These are phyloP conservation scores for Odontamblyopus rebecca DNA, from an alignment of 2,797 vertebrate species.

Conservation along the genomic window DNA sequence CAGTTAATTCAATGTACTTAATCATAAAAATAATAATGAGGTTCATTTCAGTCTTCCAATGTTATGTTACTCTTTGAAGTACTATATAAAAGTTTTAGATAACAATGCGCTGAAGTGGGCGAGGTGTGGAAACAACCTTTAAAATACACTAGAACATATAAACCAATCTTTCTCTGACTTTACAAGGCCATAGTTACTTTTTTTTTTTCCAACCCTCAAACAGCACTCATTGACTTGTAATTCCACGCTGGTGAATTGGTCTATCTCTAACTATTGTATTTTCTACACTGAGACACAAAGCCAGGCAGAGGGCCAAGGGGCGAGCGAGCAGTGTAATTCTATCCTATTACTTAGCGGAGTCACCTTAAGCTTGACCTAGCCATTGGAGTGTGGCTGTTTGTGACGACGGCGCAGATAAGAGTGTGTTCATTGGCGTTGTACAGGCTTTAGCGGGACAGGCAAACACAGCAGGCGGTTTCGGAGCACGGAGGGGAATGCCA, in stretches of 20 bases:
- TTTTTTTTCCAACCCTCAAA: too few species aligned
- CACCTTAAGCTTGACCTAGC: constrained; percentile 68
- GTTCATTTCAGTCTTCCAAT: too few species aligned
- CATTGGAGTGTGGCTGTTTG: constrained; percentile 29
- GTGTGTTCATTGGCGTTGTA: constrained; percentile 23
- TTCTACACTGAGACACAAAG: constrained; percentile 34
- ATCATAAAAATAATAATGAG: too few species aligned
- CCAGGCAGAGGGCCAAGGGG: constrained; percentile 67
- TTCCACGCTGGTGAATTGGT: neutral
- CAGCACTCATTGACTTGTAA: neutral
- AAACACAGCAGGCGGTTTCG: constrained; percentile 22
- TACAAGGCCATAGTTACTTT: too few species aligned
- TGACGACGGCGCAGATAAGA: constrained; percentile 21
- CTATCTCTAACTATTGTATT: neutral
- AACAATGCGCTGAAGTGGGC: too few species aligned
- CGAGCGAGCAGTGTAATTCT: constrained; percentile 59
- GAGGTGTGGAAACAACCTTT: too few species aligned
- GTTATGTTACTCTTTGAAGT: too few species aligned
- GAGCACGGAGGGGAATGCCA: constrained; percentile 17
- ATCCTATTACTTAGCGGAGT: constrained; percentile 64
- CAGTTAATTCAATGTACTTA: too few species aligned
- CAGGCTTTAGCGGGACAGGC: constrained; percentile 35
- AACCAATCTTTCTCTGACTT: too few species aligned
- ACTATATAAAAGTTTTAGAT: too few species aligned
- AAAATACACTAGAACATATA: too few species aligned